Evolutionary conservation across 2,797 vertebrate genomes (phyloP), one percentile per base, ranked within the genome.

Genomic region (Pipistrellus nathusii): DNA sequence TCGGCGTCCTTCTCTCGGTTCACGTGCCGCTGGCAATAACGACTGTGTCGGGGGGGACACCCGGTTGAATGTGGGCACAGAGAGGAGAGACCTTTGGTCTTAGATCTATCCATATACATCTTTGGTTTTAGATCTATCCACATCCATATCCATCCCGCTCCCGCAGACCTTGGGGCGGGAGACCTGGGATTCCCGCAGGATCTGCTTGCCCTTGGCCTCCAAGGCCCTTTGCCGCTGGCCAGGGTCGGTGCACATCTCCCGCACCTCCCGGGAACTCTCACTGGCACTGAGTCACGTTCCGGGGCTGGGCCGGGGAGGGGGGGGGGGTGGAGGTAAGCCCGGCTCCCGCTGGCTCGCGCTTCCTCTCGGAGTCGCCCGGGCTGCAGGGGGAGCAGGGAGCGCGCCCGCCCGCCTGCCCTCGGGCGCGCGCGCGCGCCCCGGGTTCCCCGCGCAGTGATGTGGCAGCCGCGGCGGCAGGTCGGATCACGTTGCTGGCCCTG

Each of bases 401-500:
- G 94, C 84, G 83, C 77, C 80, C 87, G 82, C 84, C 78, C 92
- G 95, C 82, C 73, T 92, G 94, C 90, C 44, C 90, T n/a, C n/a
- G n/a, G n/a, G 92, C 88, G 81, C 84, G 86, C 90, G 95, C 83
- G 83, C 94, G 95, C 90, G 92, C 88, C 57, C 95, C 96, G 95
- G 94, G 59, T 57, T 87, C 96, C 96, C 94, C 84, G 94, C 46
- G 94, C 96, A 73, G 96, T 92, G 95, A 95, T 95, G 97, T 96
- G 97, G 97, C 93, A 78, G 96, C 88, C 4, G 95, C 92, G 20
- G 95, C 92, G 20, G 96, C 96, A 53, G 92, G 93, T 84, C 77
- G 87, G 91, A 87, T 98, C 98, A 97, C 97, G 97, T 97, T 97
- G 98, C 96, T 66, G 72, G 98, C 98, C 98, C 95, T 97, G 98